A percentile compares a stretch with the other conserved stretches of the same genome.
These are phyloP conservation scores for Strigops habroptila DNA, from an alignment of 2,113 vertebrate genomes.

Conservation along the genomic window DNA sequence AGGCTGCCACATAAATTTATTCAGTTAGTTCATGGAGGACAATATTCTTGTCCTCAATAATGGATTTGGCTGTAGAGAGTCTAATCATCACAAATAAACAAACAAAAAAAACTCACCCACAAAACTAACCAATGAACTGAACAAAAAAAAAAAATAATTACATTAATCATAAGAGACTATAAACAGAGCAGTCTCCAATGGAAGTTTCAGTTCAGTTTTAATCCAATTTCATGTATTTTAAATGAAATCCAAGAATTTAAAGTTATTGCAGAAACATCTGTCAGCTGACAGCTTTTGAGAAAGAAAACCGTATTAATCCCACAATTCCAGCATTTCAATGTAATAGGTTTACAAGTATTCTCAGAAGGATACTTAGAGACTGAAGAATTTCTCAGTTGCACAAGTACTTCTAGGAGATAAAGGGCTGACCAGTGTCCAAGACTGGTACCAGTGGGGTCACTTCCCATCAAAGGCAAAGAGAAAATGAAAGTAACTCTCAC, in stretches of 20 bases:
- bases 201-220: background rate
- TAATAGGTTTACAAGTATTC: background rate
- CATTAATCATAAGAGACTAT: background rate
- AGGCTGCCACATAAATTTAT: background rate
- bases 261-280: background rate
- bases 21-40: background rate
- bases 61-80: background rate
- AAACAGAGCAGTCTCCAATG: background rate
- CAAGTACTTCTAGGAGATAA: background rate
- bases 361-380: background rate
- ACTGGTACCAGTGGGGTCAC: background rate
- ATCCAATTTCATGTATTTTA: background rate
- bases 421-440: background rate
- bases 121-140: background rate
- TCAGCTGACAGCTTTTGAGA: background rate
- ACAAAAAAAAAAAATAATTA: background rate
- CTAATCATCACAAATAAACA: background rate
- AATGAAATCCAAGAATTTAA: background rate
- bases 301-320: background rate
- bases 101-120: background rate
- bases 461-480: background rate
- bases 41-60: background rate
- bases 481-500: background rate
- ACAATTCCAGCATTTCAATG: background rate
- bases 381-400: background rate